These are phyloP conservation scores for Brenthis ino DNA, from an alignment of 2,888 invertebrate genomes.

Conservation along the genomic window DNA sequence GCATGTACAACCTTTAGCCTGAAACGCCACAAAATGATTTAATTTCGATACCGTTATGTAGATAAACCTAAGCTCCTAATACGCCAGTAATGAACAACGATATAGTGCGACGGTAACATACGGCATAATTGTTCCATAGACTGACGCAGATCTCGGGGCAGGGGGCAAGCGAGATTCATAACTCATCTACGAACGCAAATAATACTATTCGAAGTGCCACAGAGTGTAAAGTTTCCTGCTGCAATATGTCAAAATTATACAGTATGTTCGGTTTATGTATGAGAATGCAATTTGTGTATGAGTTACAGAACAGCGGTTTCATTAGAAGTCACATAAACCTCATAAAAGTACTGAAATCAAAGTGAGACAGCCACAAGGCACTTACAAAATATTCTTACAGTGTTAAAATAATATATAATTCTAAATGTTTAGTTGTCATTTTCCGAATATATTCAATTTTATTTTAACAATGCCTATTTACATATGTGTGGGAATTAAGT, in stretches of 20 bases:
- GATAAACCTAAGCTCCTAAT: constrained; percentile 37
- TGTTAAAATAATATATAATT: no score
- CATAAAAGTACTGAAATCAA: no score
- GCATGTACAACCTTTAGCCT: constrained; percentile 34
- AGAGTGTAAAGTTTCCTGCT: constrained; percentile 33
- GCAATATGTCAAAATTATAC: constrained; percentile 33
- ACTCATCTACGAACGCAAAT: constrained; percentile 52
- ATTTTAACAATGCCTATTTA: no score
- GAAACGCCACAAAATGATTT: constrained; percentile 36
- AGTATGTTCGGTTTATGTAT: constrained; percentile 28
- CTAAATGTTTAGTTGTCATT: no score
- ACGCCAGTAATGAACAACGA: constrained; percentile 55
- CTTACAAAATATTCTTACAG: no score
- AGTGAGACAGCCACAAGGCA: no score
- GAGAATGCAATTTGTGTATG: constrained; percentile 26
- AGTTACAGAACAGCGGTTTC: constrained; percentile 3
- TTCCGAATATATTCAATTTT: no score
- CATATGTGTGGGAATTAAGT: no score
- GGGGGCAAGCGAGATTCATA: constrained; percentile 70
- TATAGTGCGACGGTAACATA: constrained; percentile 58
- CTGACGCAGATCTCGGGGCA: constrained; percentile 72
- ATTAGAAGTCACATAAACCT: not conserved
- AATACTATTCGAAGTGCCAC: constrained; percentile 33
- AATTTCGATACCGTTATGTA: constrained; percentile 39
- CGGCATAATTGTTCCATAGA: constrained; percentile 71